Base-by-base conservation (phyloP, 2,797 vertebrate species). In the Aplochiton taeniatus region DNA sequence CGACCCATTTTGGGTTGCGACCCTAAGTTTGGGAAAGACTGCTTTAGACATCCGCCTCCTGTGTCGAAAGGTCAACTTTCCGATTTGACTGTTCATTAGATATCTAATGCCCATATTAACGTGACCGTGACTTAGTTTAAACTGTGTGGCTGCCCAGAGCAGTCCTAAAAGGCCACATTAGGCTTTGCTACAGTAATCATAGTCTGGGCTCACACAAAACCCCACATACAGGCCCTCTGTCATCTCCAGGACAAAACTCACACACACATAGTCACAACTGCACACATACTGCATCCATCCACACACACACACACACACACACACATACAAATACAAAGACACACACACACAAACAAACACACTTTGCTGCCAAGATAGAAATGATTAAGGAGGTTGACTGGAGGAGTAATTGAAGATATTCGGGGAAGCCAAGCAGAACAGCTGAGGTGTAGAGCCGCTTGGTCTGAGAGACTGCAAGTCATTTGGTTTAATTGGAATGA, bases 371-470 rank as follows among this genome's bases (percentile, higher is more conserved):
- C 49, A 68, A 80, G 80, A 82, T 77, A 72, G 80, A 87, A 88
- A 86, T 81, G 74, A 68, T 81, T 82, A 79, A 82, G 76, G 79
- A 84, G 85, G 86, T 85, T 83, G 89, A 85, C 84, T 79, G 82
- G 80, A 87, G 83, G 84, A 89, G 87, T 85, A 87, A 88, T 87
- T 88, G 85, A 89, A 80, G 83, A 86, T 73, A 85, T 85, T 81
- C 71, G 66, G 76, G 65, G 74, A 87, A 82, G 82, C 76, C 75
- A 60, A 72, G 69, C 78, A 65, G 80, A 84, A 83, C 80, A 54
- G 66, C 65, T 42, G 74, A 76, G 71, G 73, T 74, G 76, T 68
- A 74, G 61, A 51, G 52, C 63, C 55, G 49, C 59, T 62, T 49
- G 65, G 61, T 72, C 63, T 53, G 52, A 54, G 53, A 20, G 19